These are phyloP conservation scores for Octodonta nipae DNA, from an alignment of 2,888 invertebrate species.

Conservation along the genomic window DNA sequence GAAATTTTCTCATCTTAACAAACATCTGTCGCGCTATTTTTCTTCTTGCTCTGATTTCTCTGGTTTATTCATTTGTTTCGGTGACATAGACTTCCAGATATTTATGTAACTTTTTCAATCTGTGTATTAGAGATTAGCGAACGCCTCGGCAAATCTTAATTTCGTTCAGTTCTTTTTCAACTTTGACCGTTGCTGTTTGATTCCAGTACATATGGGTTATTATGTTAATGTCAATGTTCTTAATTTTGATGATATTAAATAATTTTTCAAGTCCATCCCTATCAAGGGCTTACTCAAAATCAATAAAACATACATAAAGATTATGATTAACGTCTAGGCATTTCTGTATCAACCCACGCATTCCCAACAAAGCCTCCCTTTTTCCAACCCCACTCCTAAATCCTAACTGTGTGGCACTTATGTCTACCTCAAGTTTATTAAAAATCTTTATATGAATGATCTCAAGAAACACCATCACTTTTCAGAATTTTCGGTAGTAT, in stretches of 20 bases:
- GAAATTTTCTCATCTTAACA: background rate
- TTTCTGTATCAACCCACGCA: background rate
- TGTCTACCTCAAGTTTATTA: too few species aligned
- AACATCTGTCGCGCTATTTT: conserved; percentile 1
- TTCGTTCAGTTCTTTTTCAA: too few species aligned
- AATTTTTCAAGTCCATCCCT: background rate
- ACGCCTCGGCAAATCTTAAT: too few species aligned
- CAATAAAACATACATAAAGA: conserved; percentile 1
- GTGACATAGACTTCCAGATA: background rate
- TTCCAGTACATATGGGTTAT: too few species aligned
- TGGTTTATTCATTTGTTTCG: background rate
- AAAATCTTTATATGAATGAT: too few species aligned
- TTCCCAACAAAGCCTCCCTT: background rate
- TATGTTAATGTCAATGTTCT: too few species aligned
- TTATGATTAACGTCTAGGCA: too few species aligned
- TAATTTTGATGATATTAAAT: too few species aligned
- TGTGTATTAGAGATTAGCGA: too few species aligned
- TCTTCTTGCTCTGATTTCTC: background rate
- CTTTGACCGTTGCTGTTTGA: too few species aligned
- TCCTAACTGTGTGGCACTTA: background rate
- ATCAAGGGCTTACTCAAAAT: background rate
- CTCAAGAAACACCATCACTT: too few species aligned
- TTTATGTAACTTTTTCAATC: conserved; percentile 1
- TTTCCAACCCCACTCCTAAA: background rate
- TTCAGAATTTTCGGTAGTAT: too few species aligned